Base-by-base conservation (phyloP, 2,113 vertebrate genomes). In the Leucosticte australis region DNA sequence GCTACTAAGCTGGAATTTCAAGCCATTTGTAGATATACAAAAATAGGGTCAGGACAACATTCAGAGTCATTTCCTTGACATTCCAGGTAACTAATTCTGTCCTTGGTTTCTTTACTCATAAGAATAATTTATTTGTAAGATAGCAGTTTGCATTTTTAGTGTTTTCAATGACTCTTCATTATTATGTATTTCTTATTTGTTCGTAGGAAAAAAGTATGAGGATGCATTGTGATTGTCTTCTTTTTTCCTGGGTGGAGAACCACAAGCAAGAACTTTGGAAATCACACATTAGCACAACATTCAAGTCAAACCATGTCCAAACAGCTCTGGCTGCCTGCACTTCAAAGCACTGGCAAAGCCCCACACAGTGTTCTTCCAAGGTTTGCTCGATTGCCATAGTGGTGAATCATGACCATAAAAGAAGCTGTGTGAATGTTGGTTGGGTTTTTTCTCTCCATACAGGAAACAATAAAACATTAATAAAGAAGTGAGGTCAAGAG, bases 321-420 rank as follows among this genome's bases (percentile, higher is more conserved):
- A 83, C 23, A 85, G 50, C 69, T 76, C 41, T 84, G 76, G 46
- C 68, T 89, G 93, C 82, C 78, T 39, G 71, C 46, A 87, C 87
- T 95, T 97, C 93, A 97, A 95, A 95, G 92, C 47, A 7, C 67
- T 97, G 94, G 96, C 95, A 94, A 87, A 37, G 7, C 69, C 70
- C 12, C 64, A 41, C 0, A 6, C 64, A 64, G 49, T 67, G 74
- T 79, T 87, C 94, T 89, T 95, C 91, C 92, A 96, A 68, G 64
- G 52, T 52, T 46, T 83, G 86, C 91, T 92, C 15, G 49, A 94
- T 87, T 92, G 93, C 93, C 94, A 87, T 9, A 33, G 56, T 55
- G 93, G 81, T 95, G 94, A 97, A 92, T 96, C 96, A 96, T 37
- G 62, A 87, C 87, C 91, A 95, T 94, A 89, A 96, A 95, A 96